Conservation (phyloP, 2,888 invertebrate genomes). For the Lasioglossum lativentre region DNA sequence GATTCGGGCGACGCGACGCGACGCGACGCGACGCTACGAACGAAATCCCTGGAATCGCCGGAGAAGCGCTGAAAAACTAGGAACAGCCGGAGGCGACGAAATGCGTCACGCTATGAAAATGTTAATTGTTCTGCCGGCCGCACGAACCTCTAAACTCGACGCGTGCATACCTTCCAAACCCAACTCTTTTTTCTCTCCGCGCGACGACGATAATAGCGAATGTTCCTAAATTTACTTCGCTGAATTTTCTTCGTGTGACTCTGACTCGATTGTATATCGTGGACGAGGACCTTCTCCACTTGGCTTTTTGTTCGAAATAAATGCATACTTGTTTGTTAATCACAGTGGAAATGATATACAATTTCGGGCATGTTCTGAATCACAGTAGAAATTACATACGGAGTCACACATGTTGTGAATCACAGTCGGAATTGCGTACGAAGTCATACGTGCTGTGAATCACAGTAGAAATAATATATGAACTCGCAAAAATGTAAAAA, state of each 20-base stretch:
- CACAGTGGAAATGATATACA: background rate
- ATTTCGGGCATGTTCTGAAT: no score
- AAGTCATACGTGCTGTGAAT: background rate
- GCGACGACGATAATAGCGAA: slow-evolving; percentile 29
- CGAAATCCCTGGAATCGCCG: slow-evolving; percentile 40
- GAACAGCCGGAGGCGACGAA: slow-evolving; percentile 46
- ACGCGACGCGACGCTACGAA: background rate
- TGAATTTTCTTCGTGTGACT: background rate
- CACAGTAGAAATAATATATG: background rate
- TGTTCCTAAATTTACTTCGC: slow-evolving; percentile 5
- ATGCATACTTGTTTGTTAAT: background rate
- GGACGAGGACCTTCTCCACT: background rate
- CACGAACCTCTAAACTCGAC: slow-evolving; percentile 4
- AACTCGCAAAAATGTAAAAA: no score
- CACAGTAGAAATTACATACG: no score
- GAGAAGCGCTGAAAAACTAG: slow-evolving; percentile 42
- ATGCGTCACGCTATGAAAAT: slow-evolving; percentile 58
- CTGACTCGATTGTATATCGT: background rate
- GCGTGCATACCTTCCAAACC: slow-evolving; percentile 10
- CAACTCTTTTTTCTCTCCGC: background rate
- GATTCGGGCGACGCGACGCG: slow-evolving; percentile 26
- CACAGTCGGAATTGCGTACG: background rate
- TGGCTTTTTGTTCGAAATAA: no score
- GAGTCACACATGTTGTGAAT: no score
- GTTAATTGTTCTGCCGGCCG: slow-evolving; percentile 41